Conservation (phyloP, 2,888 invertebrate genomes). For the Linnaemya tessellans region DNA sequence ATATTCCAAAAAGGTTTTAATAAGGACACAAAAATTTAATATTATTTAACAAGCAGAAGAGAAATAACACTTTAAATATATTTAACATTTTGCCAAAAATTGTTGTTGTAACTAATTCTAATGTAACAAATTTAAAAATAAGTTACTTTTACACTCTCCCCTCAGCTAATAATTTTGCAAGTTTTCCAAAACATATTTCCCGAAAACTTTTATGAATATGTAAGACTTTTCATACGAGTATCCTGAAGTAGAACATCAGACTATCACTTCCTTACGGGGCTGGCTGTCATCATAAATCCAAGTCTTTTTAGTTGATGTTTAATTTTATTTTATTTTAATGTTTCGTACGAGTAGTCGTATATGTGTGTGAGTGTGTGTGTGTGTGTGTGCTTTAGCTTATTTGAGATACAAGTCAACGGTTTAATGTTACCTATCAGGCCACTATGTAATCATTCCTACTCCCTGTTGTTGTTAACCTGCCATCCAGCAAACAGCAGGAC, state of each 20-base stretch:
- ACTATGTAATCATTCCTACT: slow-evolving; percentile 42
- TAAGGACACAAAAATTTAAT: too few species aligned
- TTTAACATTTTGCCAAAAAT: too few species aligned
- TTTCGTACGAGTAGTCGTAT: not conserved
- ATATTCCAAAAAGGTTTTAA: too few species aligned
- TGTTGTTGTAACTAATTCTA: slow-evolving; percentile 35
- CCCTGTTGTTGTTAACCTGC: slow-evolving; percentile 16
- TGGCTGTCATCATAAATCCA: slow-evolving; percentile 70
- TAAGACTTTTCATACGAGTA: not conserved
- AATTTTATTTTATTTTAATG: slow-evolving; percentile 44
- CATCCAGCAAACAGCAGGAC: slow-evolving; percentile 12
- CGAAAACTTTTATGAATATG: not conserved
- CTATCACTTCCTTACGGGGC: slow-evolving; percentile 70
- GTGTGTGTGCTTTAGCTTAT: slow-evolving; percentile 11
- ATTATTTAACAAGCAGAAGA: too few species aligned
- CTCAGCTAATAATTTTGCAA: slow-evolving; percentile 2
- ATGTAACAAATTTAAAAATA: slow-evolving; percentile 32
- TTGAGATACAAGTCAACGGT: slow-evolving; percentile 64
- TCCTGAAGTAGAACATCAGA: slow-evolving; percentile 42
- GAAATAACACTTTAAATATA: too few species aligned
- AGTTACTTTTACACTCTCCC: not conserved
- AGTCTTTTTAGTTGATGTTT: slow-evolving; percentile 66
- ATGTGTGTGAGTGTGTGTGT: slow-evolving; percentile 60
- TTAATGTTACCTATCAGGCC: slow-evolving; percentile 68
- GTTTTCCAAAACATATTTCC: not conserved